Evolutionary conservation across 1,140 invertebrate genomes (phyloP).

Genomic region (Trichomalopsis sarcophagae): DNA sequence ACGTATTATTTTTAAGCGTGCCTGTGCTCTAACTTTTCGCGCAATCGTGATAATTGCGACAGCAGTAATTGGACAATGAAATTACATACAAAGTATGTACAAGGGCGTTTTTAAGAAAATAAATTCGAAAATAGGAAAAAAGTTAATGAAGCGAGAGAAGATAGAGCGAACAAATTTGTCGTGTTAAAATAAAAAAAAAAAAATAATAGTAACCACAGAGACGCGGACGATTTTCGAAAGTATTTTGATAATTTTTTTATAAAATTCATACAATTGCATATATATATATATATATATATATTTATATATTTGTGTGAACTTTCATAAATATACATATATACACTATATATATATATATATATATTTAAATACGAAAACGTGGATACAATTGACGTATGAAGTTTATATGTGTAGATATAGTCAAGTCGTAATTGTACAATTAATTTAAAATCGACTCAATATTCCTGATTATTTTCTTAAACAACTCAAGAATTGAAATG

Average conservation of each 20-base stretch:
- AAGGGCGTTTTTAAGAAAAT: conserved; percentile 46
- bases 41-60: conserved; percentile 43
- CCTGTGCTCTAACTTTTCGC: conserved; percentile 60
- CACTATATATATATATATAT: conserved; percentile 43
- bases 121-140: conserved; percentile 25
- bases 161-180: conserved; percentile 40
- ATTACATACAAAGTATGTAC: conserved; percentile 48
- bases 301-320: conserved; percentile 45
- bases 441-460: conserved; percentile 27
- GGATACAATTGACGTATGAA: conserved; percentile 46
- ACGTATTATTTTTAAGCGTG: conserved; percentile 62
- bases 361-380: conserved; percentile 48
- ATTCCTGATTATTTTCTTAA: conserved; percentile 38
- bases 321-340: conserved; percentile 41
- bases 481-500: conserved; percentile 31
- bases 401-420: conserved; percentile 45
- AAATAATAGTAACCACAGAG: conserved; percentile 40
- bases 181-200: conserved; percentile 36
- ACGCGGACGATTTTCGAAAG: conserved; percentile 48
- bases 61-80: conserved; percentile 36
- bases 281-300: conserved; percentile 28
- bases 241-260: conserved; percentile 56
- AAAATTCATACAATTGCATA: conserved; percentile 42
- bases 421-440: conserved; percentile 41
- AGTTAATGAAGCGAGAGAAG: conserved; percentile 10